Evolutionary conservation across 1,140 invertebrate species (phyloP).

Genomic region (Reticulitermes speratus): DNA sequence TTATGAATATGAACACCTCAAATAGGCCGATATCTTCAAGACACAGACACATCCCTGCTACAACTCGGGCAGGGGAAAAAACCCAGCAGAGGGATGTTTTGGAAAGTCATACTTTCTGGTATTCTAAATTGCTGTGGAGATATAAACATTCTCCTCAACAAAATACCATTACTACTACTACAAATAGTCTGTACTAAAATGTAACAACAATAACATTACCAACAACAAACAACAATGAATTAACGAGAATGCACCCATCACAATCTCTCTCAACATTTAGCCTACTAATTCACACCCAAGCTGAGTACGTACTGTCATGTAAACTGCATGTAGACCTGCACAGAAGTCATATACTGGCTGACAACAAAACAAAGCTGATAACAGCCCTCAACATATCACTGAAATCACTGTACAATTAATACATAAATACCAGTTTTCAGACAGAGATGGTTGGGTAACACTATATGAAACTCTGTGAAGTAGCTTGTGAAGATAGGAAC

Average conservation of each 20-base stretch:
- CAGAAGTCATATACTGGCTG: background rate
- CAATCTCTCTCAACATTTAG: conserved; percentile 12
- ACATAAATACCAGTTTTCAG: no score
- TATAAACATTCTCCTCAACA: background rate
- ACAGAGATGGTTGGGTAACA: no score
- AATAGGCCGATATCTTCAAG: conserved; percentile 18
- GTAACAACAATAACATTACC: conserved; percentile 13
- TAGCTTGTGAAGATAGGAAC: no score
- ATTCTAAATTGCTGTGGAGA: background rate
- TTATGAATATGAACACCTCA: conserved; percentile 13
- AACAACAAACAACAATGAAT: conserved; percentile 13
- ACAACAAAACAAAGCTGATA: background rate
- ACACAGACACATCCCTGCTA: background rate
- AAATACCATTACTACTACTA: conserved; percentile 13
- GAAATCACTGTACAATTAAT: no score
- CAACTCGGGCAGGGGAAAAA: background rate
- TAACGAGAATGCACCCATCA: conserved; percentile 4
- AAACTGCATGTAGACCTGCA: background rate
- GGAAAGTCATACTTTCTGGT: background rate
- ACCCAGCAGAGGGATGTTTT: conserved; percentile 6
- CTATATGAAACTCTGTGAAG: no score
- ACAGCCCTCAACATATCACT: no score
- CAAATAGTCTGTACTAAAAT: background rate
- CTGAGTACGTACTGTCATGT: background rate
- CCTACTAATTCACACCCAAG: background rate